phyloP scores from a whole-genome alignment of 2,797 vertebrate genomes.

The Spondyliosoma cantharus region DNA sequence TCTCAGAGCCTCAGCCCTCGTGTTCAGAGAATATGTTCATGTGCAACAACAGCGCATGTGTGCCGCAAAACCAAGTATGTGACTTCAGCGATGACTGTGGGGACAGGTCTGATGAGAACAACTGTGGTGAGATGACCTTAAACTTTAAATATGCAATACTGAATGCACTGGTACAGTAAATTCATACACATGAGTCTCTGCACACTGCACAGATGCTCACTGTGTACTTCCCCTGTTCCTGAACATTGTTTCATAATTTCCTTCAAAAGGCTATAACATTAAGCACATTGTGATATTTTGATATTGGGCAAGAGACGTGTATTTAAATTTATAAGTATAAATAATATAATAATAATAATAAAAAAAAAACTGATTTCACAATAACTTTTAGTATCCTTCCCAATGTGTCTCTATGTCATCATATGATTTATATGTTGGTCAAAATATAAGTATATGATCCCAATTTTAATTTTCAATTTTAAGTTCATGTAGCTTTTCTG shows the following conservation, averaged over 20 bases:
- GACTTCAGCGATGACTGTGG: slow-evolving; percentile 87
- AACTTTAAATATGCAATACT: background rate
- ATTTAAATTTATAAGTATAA: background rate
- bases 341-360: no score
- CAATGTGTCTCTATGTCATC: background rate
- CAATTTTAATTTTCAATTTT: background rate
- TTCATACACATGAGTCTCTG: background rate
- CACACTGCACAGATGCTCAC: background rate
- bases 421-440: background rate
- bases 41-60: slow-evolving; percentile 81
- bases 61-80: slow-evolving; percentile 78
- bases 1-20: slow-evolving; percentile 70
- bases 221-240: background rate
- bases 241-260: slow-evolving; percentile 14
- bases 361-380: no score
- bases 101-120: slow-evolving; percentile 80
- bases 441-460: background rate
- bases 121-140: slow-evolving; percentile 77
- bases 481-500: background rate
- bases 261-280: background rate
- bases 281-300: background rate
- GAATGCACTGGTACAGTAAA: background rate
- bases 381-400: background rate
- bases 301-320: background rate
- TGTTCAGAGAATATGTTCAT: slow-evolving; percentile 77